Percentiles rank a stretch among this genome's conserved stretches.
phyloP scores from a whole-genome alignment of 2,888 invertebrate species.

The Cyclophora punctaria region DNA sequence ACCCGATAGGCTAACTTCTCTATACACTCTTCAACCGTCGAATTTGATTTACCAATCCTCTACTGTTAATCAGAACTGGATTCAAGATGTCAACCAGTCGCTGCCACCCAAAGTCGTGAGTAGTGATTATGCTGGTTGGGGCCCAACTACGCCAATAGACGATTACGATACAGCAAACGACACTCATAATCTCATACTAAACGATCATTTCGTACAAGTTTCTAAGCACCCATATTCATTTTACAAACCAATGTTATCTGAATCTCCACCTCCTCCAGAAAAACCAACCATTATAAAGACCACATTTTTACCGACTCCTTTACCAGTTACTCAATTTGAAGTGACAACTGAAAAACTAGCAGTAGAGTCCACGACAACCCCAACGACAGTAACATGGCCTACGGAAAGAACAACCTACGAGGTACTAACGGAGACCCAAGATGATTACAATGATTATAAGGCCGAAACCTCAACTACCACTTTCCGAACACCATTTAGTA shows the following conservation, averaged over 20 bases:
- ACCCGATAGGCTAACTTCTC: constrained; percentile 41
- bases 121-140: constrained; percentile 69
- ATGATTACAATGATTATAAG: constrained; percentile 38
- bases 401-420: constrained; percentile 35
- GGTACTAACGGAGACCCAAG: constrained; percentile 30
- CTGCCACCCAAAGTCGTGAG: constrained; percentile 43
- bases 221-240: constrained; percentile 48
- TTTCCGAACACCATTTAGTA: constrained; percentile 28
- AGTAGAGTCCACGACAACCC: constrained; percentile 15
- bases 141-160: constrained; percentile 59
- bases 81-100: constrained; percentile 42
- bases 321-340: constrained; percentile 29
- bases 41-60: constrained; percentile 80
- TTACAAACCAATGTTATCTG: constrained; percentile 56
- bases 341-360: constrained; percentile 16
- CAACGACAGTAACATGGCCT: constrained; percentile 23
- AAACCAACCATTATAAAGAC: constrained; percentile 28
- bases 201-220: constrained; percentile 36
- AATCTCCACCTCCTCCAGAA: constrained; percentile 47
- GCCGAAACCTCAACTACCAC: constrained; percentile 33
- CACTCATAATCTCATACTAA: constrained; percentile 54
- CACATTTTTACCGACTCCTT: constrained; percentile 49
- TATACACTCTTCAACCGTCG: constrained; percentile 76
- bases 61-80: constrained; percentile 67
- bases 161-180: constrained; percentile 44